These are phyloP conservation scores for Rhimphoctona megacephalus DNA, from an alignment of 2,888 invertebrate species.

Conservation along the genomic window DNA sequence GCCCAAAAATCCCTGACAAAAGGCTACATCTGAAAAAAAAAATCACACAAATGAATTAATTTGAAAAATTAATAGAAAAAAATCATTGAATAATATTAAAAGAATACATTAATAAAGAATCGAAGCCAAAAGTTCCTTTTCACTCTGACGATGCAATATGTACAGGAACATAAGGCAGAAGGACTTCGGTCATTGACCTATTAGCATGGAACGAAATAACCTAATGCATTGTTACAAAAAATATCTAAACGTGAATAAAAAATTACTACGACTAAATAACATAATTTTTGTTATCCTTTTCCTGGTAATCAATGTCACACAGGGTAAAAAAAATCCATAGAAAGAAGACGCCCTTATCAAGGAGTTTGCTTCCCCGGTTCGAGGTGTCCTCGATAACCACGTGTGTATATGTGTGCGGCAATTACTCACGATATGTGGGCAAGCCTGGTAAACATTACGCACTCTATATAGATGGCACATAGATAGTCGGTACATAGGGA, in stretches of 20 bases:
- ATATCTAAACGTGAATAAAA: background rate
- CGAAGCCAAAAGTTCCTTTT: no score
- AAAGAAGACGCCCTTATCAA: constrained; percentile 25
- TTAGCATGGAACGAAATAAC: background rate
- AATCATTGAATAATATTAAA: no score
- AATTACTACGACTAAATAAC: background rate
- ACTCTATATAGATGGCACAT: background rate
- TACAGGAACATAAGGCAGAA: background rate
- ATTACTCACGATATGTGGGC: constrained; percentile 60
- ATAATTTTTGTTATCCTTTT: constrained; percentile 4
- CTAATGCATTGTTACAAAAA: background rate
- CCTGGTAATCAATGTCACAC: constrained; percentile 23
- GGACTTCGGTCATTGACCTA: background rate
- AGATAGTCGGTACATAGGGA: background rate
- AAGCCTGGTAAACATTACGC: constrained; percentile 61
- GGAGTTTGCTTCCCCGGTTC: background rate
- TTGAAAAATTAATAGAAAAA: no score
- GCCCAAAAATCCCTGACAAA: no score
- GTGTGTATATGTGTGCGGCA: constrained; percentile 16
- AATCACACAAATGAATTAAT: no score
- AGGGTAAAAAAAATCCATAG: background rate
- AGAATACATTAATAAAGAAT: no score
- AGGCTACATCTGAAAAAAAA: no score
- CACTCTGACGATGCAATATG: no score
- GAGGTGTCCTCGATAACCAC: constrained; percentile 11